Evolutionary conservation across 2,888 invertebrate species (phyloP), one percentile per base, ranked within the genome.

Genomic region (Heliconius aoede): DNA sequence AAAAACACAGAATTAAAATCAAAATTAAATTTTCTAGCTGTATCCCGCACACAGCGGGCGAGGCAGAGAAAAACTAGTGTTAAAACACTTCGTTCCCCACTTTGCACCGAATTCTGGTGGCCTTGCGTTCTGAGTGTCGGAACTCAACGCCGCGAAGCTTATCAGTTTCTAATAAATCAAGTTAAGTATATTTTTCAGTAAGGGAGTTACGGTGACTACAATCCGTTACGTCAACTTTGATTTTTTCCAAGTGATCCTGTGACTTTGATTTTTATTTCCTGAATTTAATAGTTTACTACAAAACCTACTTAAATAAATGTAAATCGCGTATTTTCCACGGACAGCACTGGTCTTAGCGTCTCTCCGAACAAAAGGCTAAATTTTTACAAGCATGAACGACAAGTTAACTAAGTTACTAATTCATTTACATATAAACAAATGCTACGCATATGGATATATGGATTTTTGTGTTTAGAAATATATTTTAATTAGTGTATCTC

Each of bases 371-470:
- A 91, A 87, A 86, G 87, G 71, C 77, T 84, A 78, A 86, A 85
- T 87, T 82, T 73, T 80, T 77, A 84, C 82, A 88, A 85, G 85
- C 89, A 88, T 90, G 87, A 88, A 89, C 86, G 86, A 89, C 89
- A 86, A 83, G 84, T 86, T 80, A 83, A 86, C 83, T 65, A 24
- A 40, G 36, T 84, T 71, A 82, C 85, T 89, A 88, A 92, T 90
- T 92, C 86, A 93, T 93, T 93, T 91, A 85, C 92, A 93, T 93
- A 87, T 87, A 90, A 90, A 90, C 86, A 85, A 85, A 83, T 81
- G 62, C n/a, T 73, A 64, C 46, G 46, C 26, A 77, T n/a, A n/a
- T n/a, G 80, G 79, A 26, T 40, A 65, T 65, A 36, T 65, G 36
- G n/a, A 36, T 64, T 18, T 36, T 40, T 36, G 32, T 79, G 21